Percentiles rank a stretch among this genome's conserved stretches.
These are phyloP conservation scores for Pseudococcus viburni DNA, from an alignment of 2,888 invertebrate genomes.

Conservation along the genomic window DNA sequence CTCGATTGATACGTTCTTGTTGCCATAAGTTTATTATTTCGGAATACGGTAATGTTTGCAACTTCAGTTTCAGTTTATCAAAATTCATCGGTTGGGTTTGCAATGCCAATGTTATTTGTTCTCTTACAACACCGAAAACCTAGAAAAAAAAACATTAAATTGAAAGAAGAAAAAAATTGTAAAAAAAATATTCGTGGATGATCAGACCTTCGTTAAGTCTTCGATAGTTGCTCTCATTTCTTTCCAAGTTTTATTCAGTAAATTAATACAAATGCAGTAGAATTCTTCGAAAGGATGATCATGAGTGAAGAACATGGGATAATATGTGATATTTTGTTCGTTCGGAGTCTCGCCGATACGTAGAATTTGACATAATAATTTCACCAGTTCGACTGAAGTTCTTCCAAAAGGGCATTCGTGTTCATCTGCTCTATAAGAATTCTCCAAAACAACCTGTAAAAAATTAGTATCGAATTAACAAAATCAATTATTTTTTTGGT, in stretches of 20 bases:
- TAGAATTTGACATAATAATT: slow-evolving; percentile 89
- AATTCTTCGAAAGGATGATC: slow-evolving; percentile 97
- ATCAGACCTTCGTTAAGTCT: slow-evolving; percentile 86
- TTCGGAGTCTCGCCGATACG: slow-evolving; percentile 91
- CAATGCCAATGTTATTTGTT: slow-evolving; percentile 92
- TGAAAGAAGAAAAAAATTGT: not conserved
- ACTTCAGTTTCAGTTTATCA: slow-evolving; percentile 82
- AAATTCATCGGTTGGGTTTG: slow-evolving; percentile 81
- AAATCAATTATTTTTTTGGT: not conserved
- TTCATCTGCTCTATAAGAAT: slow-evolving; percentile 93
- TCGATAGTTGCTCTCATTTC: slow-evolving; percentile 98
- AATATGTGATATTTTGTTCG: slow-evolving; percentile 89
- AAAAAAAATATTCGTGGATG: not conserved
- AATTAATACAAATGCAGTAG: slow-evolving; percentile 92
- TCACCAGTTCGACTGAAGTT: slow-evolving; percentile 91
- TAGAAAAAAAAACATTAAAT: slow-evolving; percentile 67
- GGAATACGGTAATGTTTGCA: slow-evolving; percentile 88
- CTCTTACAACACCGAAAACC: slow-evolving; percentile 92
- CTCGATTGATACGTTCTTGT: slow-evolving; percentile 88
- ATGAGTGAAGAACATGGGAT: slow-evolving; percentile 95
- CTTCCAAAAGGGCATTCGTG: slow-evolving; percentile 97
- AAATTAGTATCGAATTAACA: not conserved
- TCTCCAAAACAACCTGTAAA: slow-evolving; percentile 83
- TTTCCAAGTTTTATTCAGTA: slow-evolving; percentile 98
- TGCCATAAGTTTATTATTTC: slow-evolving; percentile 95